A percentile compares a stretch with the other conserved stretches of the same genome.
Conservation (phyloP, 2,888 invertebrate genomes). For the Dorcus hopei region DNA sequence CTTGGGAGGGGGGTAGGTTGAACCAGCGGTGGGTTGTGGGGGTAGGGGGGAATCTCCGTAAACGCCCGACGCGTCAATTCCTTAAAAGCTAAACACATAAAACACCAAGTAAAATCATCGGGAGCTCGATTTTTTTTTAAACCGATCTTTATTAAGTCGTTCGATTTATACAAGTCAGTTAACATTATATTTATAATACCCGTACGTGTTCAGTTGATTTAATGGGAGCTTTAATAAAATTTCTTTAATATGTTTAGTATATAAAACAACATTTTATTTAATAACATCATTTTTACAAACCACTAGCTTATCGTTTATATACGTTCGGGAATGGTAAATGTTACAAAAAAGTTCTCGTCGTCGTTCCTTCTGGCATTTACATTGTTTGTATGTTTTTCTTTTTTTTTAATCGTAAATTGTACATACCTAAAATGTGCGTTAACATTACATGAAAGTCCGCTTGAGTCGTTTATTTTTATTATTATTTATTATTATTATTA, state of each 20-base stretch:
- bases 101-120: conserved; percentile 29
- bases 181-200: conserved; percentile 48
- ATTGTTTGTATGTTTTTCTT: conserved; percentile 14
- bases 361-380: conserved; percentile 31
- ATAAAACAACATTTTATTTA: conserved; percentile 52
- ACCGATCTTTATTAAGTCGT: conserved; percentile 42
- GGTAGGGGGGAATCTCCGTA: conserved; percentile 11
- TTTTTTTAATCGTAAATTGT: conserved; percentile 35
- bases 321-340: conserved; percentile 42
- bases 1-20: too few species aligned
- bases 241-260: conserved; percentile 47
- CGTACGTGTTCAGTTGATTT: conserved; percentile 44
- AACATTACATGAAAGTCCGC: conserved; percentile 41
- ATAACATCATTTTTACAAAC: conserved; percentile 51
- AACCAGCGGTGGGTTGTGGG: neutral
- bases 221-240: conserved; percentile 46
- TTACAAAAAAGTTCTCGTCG: conserved; percentile 40
- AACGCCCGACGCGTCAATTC: conserved; percentile 21
- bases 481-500: neutral
- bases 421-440: conserved; percentile 38
- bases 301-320: conserved; percentile 39
- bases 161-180: conserved; percentile 45
- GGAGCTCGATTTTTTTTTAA: conserved; percentile 14
- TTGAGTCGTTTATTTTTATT: conserved; percentile 23
- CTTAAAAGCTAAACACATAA: conserved; percentile 30